Evolutionary conservation across 2,113 vertebrate species (phyloP), one percentile per base, ranked within the genome.

Genomic region (Emydocephalus ijimae): DNA sequence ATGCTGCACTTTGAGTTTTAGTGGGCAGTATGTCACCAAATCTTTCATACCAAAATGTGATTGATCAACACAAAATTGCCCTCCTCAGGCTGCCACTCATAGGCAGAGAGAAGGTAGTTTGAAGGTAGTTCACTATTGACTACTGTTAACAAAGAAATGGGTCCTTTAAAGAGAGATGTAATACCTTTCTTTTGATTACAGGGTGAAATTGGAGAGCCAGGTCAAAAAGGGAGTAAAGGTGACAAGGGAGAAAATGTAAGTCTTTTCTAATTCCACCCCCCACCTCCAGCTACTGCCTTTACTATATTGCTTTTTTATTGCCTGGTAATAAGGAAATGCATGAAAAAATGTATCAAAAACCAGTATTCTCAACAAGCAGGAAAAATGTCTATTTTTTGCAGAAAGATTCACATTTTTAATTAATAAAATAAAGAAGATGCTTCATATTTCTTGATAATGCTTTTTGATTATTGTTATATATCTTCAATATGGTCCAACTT

Each of bases 181-280:
- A 97, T 89, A 95, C 93, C 56, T 81, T 94, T 96, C 56, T 96
- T 97, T 94, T 94, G 50, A 92, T 98, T 96, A 55, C 95, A 99
- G 99, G 99, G 99, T 97, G 99, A 99, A 97, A 99, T 99, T 89
- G 99, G 99, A 94, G 99, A 99, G 96, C 98, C 99, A 0, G 99
- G 99, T 88, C 99, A 99, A 95, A 99, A 99, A 96, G 99, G 99
- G 94, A 99, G 99, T 95, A 99, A 99, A 97, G 99, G 98, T 0
- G 99, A 99, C 97, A 99, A 99, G 95, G 99, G 99, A 96, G 99
- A 99, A 97, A 99, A 99, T 3, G 99, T 99, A 93, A 96, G 98
- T 98, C 6, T 56, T 52, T 61, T 74, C 59, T 21, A 56, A 52
- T 64, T 57, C 1, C 45, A 48, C 45, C 45, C 3, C 50, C 26